A percentile compares a stretch with the other conserved stretches of the same genome.
These are phyloP conservation scores for Falco peregrinus DNA, from an alignment of 2,797 vertebrate species.

Conservation along the genomic window DNA sequence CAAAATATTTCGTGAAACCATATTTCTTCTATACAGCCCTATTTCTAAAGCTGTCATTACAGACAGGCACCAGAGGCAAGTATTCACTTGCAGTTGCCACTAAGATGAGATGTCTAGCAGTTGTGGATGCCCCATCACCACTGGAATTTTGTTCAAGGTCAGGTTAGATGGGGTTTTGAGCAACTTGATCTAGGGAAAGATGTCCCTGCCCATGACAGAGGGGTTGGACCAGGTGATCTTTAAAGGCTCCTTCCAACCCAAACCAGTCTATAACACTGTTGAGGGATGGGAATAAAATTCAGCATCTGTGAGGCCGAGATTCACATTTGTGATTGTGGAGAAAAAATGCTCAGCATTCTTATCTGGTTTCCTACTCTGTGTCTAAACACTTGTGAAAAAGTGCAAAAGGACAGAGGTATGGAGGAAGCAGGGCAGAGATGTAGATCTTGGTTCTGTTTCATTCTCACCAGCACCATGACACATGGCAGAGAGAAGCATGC, in stretches of 20 bases:
- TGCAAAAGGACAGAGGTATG: neutral
- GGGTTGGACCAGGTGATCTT: neutral
- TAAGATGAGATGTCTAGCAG: neutral
- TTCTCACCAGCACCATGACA: neutral
- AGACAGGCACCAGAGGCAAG: neutral
- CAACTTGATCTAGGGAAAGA: neutral
- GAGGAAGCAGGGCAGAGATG: neutral
- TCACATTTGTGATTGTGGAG: neutral
- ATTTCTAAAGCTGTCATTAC: neutral
- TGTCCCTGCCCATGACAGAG: neutral
- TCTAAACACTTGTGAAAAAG: neutral
- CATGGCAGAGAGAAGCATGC: accelerated
- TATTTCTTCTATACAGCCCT: neutral
- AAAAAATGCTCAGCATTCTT: neutral
- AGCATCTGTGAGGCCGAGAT: neutral
- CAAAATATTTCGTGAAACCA: neutral
- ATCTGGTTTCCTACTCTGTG: accelerated
- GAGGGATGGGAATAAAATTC: neutral
- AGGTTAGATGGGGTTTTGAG: neutral
- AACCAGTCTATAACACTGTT: neutral
- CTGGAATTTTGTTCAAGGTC: neutral
- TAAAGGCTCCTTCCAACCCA: neutral
- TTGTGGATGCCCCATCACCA: neutral
- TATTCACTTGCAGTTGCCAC: neutral
- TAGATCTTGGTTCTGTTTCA: neutral